A percentile compares a stretch with the other conserved stretches of the same genome.
Conservation (phyloP, 1,140 invertebrate species). For the Ectropis grisescens region DNA sequence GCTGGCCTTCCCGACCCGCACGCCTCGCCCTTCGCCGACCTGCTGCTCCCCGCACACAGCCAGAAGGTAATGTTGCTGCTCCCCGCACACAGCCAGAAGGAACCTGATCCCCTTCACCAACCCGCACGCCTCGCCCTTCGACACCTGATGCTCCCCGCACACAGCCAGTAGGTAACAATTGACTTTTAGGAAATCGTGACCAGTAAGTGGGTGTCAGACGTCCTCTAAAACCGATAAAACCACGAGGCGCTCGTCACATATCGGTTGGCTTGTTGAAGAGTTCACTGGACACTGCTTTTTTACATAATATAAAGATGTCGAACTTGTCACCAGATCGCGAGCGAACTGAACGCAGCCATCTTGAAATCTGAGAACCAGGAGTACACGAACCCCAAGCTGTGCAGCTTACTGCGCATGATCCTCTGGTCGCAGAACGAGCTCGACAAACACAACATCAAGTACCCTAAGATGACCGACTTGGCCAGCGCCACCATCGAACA, state of each 20-base stretch:
- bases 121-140: conserved; percentile 94
- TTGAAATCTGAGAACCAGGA: conserved; percentile 92
- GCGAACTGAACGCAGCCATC: conserved; percentile 97
- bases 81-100: no score
- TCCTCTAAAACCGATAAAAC: no score
- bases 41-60: conserved; percentile 91
- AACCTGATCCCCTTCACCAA: conserved; percentile 98
- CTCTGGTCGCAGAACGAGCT: conserved; percentile 96
- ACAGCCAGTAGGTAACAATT: conserved; percentile 94
- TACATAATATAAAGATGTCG: no score
- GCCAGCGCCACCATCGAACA: conserved; percentile 85
- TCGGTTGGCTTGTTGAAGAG: no score
- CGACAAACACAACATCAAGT: conserved; percentile 93
- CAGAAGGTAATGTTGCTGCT: conserved; percentile 81
- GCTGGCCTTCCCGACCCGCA: conserved; percentile 97
- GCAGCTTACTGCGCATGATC: conserved; percentile 92
- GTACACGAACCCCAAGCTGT: conserved; percentile 89
- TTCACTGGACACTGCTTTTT: no score
- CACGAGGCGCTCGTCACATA: no score
- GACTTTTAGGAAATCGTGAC: no score
- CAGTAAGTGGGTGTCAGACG: no score
- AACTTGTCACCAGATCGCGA: conserved; percentile 90
- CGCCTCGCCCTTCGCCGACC: conserved; percentile 94
- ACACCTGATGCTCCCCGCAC: conserved; percentile 91
- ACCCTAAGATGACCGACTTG: conserved; percentile 93